phyloP scores from a whole-genome alignment of 1,140 invertebrate genomes.

The Lucilia cuprina region DNA sequence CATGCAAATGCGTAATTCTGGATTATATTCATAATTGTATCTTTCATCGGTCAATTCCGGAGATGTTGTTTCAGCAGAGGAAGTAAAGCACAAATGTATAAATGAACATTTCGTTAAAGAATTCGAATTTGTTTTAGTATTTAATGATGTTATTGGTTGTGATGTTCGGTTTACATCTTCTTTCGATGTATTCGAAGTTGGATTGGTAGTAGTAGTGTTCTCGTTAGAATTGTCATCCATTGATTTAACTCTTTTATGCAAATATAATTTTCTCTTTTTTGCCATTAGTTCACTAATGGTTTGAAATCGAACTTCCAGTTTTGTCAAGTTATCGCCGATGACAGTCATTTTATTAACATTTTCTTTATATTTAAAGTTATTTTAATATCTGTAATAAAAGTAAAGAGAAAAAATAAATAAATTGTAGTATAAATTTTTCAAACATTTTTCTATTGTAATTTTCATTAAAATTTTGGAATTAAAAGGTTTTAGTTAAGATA shows the following conservation, averaged over 20 bases:
- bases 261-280: background rate
- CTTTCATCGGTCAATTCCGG: background rate
- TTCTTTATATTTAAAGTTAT: background rate
- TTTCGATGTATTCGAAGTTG: background rate
- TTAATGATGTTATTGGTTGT: background rate
- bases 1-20: slow-evolving; percentile 2
- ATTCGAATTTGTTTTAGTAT: background rate
- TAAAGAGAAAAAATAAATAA: background rate
- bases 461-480: too few species aligned
- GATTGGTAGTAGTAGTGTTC: background rate
- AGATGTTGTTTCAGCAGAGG: background rate
- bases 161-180: background rate
- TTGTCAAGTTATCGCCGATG: background rate
- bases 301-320: background rate
- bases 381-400: background rate
- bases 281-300: background rate
- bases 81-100: background rate
- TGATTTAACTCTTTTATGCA: background rate
- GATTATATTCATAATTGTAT: background rate
- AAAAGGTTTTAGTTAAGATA: too few species aligned
- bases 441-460: too few species aligned
- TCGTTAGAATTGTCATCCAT: background rate
- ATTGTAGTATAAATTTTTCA: too few species aligned
- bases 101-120: background rate
- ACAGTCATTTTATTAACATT: background rate